Percentiles rank a stretch among this genome's conserved stretches.
Evolutionary conservation across 2,113 vertebrate species (phyloP).

Genomic region (Oceanodroma tethys): DNA sequence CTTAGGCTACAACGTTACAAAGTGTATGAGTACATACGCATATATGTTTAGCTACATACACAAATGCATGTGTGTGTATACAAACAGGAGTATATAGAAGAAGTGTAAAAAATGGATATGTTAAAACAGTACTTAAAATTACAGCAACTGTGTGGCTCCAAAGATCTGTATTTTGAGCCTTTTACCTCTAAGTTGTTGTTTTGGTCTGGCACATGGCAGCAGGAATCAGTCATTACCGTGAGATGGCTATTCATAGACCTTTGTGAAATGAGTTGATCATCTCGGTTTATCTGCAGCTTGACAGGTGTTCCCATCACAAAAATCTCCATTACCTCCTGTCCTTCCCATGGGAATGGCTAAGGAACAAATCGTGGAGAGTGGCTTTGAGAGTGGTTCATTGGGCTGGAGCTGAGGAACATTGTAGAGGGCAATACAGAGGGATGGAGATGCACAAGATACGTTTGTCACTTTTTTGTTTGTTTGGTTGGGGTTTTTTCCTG

Average conservation of each 20-base stretch:
- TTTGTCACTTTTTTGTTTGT: not conserved
- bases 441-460: not conserved
- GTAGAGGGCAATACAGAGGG: not conserved
- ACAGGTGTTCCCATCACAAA: conserved; percentile 4
- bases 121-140: not conserved
- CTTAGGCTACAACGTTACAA: fast-evolving
- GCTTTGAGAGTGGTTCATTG: fast-evolving
- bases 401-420: not conserved
- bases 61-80: not conserved
- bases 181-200: not conserved
- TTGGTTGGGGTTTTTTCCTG: not conserved
- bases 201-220: not conserved
- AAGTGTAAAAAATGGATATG: fast-evolving
- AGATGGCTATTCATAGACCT: conserved; percentile 47
- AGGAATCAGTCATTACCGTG: not conserved
- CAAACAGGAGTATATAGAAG: no score
- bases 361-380: not conserved
- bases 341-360: not conserved
- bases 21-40: fast-evolving
- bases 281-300: not conserved
- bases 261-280: not conserved
- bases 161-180: not conserved
- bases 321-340: not conserved
- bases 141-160: not conserved
- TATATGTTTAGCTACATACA: not conserved